Conservation (phyloP, 2,797 vertebrate genomes). For the Acanthis flammea region DNA sequence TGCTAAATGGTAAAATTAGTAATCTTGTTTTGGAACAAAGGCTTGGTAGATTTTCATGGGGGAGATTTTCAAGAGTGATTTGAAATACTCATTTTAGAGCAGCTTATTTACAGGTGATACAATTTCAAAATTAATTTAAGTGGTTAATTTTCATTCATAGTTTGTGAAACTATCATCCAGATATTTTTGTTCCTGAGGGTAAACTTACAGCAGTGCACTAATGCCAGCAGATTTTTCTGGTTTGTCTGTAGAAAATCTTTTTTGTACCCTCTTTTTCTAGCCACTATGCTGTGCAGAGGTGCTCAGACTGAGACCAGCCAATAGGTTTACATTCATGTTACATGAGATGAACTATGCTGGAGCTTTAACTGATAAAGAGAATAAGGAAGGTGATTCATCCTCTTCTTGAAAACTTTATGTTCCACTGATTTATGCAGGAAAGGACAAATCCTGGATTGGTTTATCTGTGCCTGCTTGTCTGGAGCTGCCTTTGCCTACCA, state of each 20-base stretch:
- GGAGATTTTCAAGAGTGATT: not conserved
- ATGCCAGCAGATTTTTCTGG: conserved; percentile 9
- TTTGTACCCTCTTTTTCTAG: not conserved
- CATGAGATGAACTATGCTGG: not conserved
- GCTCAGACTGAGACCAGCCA: not conserved
- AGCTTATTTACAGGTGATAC: not conserved
- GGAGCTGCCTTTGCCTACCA: not conserved
- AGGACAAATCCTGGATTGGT: not conserved
- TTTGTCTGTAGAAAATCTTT: not conserved
- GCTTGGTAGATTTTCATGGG: not conserved
- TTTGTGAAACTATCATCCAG: not conserved
- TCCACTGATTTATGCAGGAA: not conserved
- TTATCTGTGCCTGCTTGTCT: not conserved
- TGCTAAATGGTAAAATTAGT: not conserved
- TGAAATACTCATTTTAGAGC: not conserved
- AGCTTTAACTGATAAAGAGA: conserved; percentile 50
- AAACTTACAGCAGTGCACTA: not conserved
- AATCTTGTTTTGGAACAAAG: not conserved
- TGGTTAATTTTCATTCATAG: not conserved
- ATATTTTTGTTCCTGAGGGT: not conserved
- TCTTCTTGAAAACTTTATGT: conserved; percentile 63
- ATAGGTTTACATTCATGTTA: not conserved
- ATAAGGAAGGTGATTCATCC: conserved; percentile 53
- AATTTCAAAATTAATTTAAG: not conserved
- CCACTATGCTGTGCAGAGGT: not conserved